Conservation (phyloP, 1,140 invertebrate genomes). For the Drosophila busckii region DNA sequence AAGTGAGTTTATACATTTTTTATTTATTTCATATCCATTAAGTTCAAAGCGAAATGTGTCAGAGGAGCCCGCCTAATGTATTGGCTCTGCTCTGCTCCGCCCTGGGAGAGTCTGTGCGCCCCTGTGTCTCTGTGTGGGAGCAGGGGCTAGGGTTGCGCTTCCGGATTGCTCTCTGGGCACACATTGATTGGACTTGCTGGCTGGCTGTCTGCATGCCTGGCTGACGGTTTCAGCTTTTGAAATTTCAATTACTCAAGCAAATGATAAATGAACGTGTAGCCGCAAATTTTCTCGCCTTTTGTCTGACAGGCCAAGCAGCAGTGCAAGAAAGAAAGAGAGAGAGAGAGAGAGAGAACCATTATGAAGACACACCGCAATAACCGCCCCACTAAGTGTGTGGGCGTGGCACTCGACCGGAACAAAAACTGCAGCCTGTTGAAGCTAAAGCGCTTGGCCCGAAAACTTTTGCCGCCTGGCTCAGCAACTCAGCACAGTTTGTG, state of each 20-base stretch:
- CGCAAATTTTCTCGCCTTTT: slow-evolving; percentile 71
- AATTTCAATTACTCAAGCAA: slow-evolving; percentile 76
- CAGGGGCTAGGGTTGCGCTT: slow-evolving; percentile 17
- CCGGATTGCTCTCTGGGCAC: slow-evolving; percentile 22
- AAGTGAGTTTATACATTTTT: slow-evolving; percentile 64
- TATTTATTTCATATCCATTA: slow-evolving; percentile 76
- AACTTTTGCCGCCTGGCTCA: slow-evolving; percentile 31
- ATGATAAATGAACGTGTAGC: slow-evolving; percentile 74
- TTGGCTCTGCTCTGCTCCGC: slow-evolving; percentile 39
- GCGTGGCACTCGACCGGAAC: slow-evolving; percentile 45
- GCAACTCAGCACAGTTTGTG: slow-evolving; percentile 13
- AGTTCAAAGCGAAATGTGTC: slow-evolving; percentile 72
- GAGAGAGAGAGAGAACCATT: slow-evolving; percentile 60
- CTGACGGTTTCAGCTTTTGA: slow-evolving; percentile 45
- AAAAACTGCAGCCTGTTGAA: slow-evolving; percentile 38
- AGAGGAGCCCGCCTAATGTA: slow-evolving; percentile 61
- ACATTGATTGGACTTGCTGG: slow-evolving; percentile 38
- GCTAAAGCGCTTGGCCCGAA: slow-evolving; percentile 29
- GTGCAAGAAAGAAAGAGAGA: too few species aligned
- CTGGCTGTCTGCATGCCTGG: slow-evolving; percentile 3
- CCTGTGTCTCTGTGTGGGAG: too few species aligned
- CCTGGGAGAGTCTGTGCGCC: too few species aligned
- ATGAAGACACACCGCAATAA: slow-evolving; percentile 58
- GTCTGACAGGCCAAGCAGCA: slow-evolving; percentile 31
- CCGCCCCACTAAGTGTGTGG: slow-evolving; percentile 70